These are phyloP conservation scores for Tetramorium parvispinum DNA, from an alignment of 1,140 invertebrate species.

Conservation along the genomic window DNA sequence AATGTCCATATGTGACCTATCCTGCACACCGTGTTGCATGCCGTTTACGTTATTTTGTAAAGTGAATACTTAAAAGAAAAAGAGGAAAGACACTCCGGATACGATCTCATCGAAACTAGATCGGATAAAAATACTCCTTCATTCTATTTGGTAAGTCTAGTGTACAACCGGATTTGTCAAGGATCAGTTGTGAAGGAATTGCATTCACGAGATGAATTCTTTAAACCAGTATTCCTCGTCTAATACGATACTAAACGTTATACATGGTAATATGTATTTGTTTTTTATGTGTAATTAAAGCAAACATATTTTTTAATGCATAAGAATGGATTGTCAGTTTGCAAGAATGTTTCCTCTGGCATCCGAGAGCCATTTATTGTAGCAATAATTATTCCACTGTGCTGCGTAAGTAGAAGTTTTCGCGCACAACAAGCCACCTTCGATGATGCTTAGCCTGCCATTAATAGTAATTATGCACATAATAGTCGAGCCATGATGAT, in stretches of 20 bases:
- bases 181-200: constrained; percentile 8
- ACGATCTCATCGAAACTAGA: not conserved
- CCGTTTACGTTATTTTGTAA: not conserved
- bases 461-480: constrained; percentile 53
- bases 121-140: constrained; percentile 11
- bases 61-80: not conserved
- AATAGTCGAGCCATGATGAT: constrained; percentile 5
- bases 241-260: not conserved
- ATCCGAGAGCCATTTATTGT: constrained; percentile 12
- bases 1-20: constrained; percentile 38
- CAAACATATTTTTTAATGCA: not conserved
- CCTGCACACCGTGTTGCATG: constrained; percentile 44
- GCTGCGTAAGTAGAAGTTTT: constrained; percentile 33
- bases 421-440: not conserved
- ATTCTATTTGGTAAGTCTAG: constrained; percentile 49
- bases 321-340: not conserved
- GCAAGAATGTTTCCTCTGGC: constrained; percentile 2
- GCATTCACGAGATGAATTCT: not conserved
- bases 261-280: not conserved
- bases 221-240: not conserved
- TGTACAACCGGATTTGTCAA: not conserved
- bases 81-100: constrained; percentile 15
- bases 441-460: constrained; percentile 25
- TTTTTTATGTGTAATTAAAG: constrained; percentile 21
- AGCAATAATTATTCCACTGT: constrained; percentile 29